Conservation (phyloP, 2,888 invertebrate species). For the Leptopilina myrica region DNA sequence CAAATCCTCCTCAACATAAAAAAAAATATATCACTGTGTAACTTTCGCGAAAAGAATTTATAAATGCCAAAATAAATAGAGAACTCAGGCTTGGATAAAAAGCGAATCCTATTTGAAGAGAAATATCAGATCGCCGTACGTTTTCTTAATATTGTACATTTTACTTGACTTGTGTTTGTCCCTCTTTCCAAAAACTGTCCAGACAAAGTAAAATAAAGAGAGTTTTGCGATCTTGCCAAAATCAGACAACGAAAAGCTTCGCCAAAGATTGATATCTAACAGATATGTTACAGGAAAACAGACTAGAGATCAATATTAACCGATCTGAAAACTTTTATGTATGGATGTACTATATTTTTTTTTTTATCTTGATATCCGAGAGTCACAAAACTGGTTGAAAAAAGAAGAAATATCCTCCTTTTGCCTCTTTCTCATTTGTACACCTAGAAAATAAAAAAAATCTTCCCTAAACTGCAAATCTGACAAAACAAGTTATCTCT, state of each 20-base stretch:
- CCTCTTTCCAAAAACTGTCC: constrained; percentile 8
- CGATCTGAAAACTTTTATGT: constrained; percentile 6
- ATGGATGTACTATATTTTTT: background rate
- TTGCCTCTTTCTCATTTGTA: no score
- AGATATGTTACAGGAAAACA: constrained; percentile 6
- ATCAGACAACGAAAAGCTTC: constrained; percentile 14
- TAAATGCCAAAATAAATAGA: constrained; percentile 15
- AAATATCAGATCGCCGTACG: constrained; percentile 3
- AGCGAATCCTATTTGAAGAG: background rate
- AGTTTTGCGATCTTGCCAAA: background rate
- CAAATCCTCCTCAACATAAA: no score
- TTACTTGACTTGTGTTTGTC: no score
- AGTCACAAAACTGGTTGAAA: no score
- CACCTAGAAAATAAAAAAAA: no score
- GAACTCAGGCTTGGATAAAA: background rate
- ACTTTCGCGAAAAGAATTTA: constrained; percentile 25
- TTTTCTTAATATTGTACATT: constrained; percentile 12
- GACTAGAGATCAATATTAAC: constrained; percentile 5
- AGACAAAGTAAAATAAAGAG: background rate
- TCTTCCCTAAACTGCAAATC: background rate
- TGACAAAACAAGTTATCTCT: constrained; percentile 9
- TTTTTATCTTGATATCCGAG: no score
- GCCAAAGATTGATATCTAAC: constrained; percentile 1
- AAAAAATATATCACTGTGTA: no score
- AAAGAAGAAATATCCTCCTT: no score